phyloP scores from a whole-genome alignment of 2,113 vertebrate genomes.

The Xenus cinereus region DNA sequence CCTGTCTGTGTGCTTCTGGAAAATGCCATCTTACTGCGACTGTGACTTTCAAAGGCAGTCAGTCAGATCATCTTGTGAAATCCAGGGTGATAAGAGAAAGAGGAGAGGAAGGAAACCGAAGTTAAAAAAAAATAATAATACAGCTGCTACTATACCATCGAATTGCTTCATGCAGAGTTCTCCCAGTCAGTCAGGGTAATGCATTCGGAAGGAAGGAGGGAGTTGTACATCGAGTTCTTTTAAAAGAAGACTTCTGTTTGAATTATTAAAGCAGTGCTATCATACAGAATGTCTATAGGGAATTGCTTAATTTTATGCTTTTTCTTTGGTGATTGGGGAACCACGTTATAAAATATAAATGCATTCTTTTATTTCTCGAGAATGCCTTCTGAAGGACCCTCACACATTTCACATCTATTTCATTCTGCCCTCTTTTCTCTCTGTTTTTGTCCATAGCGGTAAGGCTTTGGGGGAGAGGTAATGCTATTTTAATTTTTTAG shows the following conservation, averaged over 20 bases:
- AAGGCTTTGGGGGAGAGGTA: background rate
- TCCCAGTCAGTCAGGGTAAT: background rate
- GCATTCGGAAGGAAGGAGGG: background rate
- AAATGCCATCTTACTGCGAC: background rate
- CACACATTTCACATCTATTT: background rate
- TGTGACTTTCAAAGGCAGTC: background rate
- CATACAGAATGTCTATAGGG: conserved; percentile 10
- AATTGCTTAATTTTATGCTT: conserved; percentile 56
- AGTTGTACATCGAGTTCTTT: background rate
- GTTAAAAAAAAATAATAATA: background rate
- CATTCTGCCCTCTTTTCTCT: conserved; percentile 1
- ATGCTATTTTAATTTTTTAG: background rate
- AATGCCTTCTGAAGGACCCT: conserved; percentile 15
- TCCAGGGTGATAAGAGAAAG: background rate
- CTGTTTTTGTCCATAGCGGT: background rate
- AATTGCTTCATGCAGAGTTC: background rate
- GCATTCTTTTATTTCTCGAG: conserved; percentile 51
- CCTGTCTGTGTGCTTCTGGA: background rate
- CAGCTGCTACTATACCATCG: background rate
- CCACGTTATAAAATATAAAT: conserved; percentile 56
- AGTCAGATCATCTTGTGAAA: background rate
- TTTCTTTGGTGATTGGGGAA: conserved; percentile 42
- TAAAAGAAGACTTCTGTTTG: conserved; percentile 21
- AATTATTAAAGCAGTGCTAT: conserved; percentile 67
- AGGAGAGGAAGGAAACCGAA: background rate